Percentiles rank a stretch among this genome's conserved stretches.
These are phyloP conservation scores for Apodemus speciosus DNA, from an alignment of 2,113 vertebrate species.

Conservation along the genomic window DNA sequence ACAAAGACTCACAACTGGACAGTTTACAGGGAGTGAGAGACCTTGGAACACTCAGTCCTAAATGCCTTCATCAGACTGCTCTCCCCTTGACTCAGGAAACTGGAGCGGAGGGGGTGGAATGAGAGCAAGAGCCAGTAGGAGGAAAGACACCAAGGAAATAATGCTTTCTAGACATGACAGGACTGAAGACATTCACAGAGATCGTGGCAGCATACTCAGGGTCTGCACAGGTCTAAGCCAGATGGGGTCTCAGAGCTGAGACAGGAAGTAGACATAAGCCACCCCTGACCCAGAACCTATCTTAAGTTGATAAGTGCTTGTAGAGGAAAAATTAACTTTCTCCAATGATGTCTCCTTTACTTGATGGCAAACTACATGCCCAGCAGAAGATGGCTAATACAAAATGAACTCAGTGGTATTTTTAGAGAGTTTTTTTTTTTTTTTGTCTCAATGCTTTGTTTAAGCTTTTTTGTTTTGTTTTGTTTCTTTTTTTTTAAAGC, in stretches of 20 bases:
- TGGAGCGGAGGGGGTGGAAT: background rate
- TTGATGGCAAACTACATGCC: background rate
- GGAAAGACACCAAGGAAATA: background rate
- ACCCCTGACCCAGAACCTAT: background rate
- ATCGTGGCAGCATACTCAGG: background rate
- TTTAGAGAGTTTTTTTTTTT: background rate
- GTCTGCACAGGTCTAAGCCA: background rate
- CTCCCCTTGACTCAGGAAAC: background rate
- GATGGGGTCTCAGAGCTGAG: background rate
- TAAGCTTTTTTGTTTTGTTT: background rate
- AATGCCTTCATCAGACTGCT: background rate
- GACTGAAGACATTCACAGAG: background rate
- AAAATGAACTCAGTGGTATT: background rate
- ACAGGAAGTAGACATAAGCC: background rate
- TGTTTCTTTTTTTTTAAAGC: background rate
- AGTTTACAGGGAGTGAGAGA: background rate
- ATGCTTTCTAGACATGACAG: background rate
- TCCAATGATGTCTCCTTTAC: background rate
- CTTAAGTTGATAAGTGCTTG: background rate
- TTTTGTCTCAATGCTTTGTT: background rate
- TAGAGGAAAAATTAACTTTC: background rate
- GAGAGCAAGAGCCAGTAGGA: background rate
- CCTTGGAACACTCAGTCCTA: background rate
- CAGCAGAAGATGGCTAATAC: background rate
- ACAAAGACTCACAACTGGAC: background rate